Conservation (phyloP, 92 coral and sea anemone genomes). For the Porites lobata region DNA sequence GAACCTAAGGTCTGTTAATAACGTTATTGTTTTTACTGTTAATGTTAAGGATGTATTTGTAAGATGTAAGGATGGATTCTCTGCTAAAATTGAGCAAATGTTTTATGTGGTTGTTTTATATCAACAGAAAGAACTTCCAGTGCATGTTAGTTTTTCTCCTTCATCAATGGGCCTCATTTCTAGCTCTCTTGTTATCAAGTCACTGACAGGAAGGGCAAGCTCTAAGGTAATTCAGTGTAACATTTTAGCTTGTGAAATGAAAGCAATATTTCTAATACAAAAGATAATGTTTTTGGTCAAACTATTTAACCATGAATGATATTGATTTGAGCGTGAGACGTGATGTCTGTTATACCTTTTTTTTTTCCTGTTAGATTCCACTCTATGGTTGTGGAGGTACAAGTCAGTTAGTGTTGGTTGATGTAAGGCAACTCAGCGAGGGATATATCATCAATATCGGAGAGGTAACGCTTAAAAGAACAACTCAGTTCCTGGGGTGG, state of each 20-base stretch:
- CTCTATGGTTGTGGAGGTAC: slow-evolving; percentile 98
- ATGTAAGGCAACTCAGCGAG: slow-evolving; percentile 88
- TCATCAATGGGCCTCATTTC: slow-evolving; percentile 93
- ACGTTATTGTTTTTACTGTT: no score
- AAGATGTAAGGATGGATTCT: no score
- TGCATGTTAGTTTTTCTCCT: slow-evolving; percentile 94
- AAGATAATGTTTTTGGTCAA: no score
- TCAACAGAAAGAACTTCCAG: slow-evolving; percentile 90
- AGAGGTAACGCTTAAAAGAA: slow-evolving; percentile 66
- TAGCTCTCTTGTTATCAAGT: slow-evolving; percentile 88
- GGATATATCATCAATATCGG: slow-evolving; percentile 89
- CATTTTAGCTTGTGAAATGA: not conserved
- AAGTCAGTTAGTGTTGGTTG: slow-evolving; percentile 85
- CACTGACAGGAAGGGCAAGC: slow-evolving; percentile 72
- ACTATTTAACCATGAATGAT: no score
- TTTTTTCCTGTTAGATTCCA: slow-evolving; percentile 72
- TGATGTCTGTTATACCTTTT: no score
- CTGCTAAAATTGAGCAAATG: not conserved
- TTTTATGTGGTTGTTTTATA: not conserved
- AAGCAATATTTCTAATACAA: no score
- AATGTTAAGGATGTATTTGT: no score
- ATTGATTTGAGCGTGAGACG: no score
- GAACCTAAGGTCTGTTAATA: slow-evolving; percentile 24
- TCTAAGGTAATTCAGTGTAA: slow-evolving; percentile 73
- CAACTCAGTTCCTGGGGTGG: not conserved